Evolutionary conservation across 2,797 vertebrate species (phyloP), one percentile per base, ranked within the genome.

Genomic region (Eurystomus glaucurus): DNA sequence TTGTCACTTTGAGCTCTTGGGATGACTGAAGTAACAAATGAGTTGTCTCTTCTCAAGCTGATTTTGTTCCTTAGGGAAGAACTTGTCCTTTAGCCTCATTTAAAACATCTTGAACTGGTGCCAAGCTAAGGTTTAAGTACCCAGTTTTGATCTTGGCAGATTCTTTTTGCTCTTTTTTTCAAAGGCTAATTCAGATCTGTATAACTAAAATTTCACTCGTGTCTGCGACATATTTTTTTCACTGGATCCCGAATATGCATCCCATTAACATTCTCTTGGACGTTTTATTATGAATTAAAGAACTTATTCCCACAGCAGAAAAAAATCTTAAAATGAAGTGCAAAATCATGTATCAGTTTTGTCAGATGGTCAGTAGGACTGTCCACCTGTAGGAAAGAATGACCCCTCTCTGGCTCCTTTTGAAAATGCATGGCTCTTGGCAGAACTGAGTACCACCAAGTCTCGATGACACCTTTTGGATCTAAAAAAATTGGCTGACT

Each of bases 1-100:
- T 51, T 95, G 94, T 92, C 94, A 97, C n/a, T 96, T 92, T 75
- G 55, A 94, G 60, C 43, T 94, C 52, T 68, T 92, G n/a, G 6
- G 60, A 62, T 95, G 92, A 88, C 89, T 93, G 70, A 88, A 82
- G 91, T 97, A 95, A 96, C 75, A 95, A 96, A 97, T 93, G 85
- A 75, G 52, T 93, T 94, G 87, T 85, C 81, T 95, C 61, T 96
- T 95, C 74, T 92, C 41, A 70, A 76, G 45, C 29, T 86, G 64
- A 90, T 92, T 85, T 92, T 90, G 23, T 72, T 88, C 85, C 80
- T 91, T 90, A 81, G 75, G 79, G 87, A 95, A 92, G 25, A 96
- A 84, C 52, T 91, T 79, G 80, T 85, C 89, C 87, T 97, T 96
- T 96, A 94, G 37, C 22, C 68, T 51, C 52, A 28, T 81, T 95